Evolutionary conservation across 2,797 vertebrate genomes (phyloP), one percentile per base, ranked within the genome.

Genomic region (Hozukius guyotensis): DNA sequence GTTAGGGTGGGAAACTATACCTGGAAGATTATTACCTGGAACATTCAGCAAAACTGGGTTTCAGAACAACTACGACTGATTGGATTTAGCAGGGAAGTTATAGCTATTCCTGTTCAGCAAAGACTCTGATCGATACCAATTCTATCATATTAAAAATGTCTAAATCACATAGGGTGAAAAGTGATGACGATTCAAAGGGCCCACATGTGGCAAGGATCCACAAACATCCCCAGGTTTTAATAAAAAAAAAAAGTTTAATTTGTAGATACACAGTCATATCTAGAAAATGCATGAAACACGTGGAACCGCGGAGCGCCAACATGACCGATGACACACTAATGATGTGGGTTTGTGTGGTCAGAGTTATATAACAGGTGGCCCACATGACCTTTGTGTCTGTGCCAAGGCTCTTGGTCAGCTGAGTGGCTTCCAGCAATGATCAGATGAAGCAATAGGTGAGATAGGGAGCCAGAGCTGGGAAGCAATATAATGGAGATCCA

Each of bases 321-420:
- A 63, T 63, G 27, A 63, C 42, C 12, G n/a, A 29, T 53, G 25
- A 70, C 49, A 57, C 49, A 70, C 56, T 11, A 2, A 65, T n/a
- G 36, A 8, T 3, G 27, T 42, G 34, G 18, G 14, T 63, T 7
- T 61, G 56, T 65, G 52, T 1, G 12, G n/a, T 20, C 38, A 13
- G 55, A 16, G 52, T 90, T 91, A 73, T 72, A 8, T 68, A 89
- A 90, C 55, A 32, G 49, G 8, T 53, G 74, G 67, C 53, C 53
- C 7, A 36, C 25, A 46, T 55, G 59, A 64, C 63, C 68, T 66
- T 71, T 65, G n/a, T 81, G 4, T 10, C 34, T 52, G 70, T 64
- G 77, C 55, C 70, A 84, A 31, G 10, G 55, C 25, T 52, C 49
- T 2, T 16, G 27, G 22, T 46, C 14, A 61, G 67, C 56, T 80